Base-by-base conservation (phyloP, 2,888 invertebrate species). In the Cephus spinipes region DNA sequence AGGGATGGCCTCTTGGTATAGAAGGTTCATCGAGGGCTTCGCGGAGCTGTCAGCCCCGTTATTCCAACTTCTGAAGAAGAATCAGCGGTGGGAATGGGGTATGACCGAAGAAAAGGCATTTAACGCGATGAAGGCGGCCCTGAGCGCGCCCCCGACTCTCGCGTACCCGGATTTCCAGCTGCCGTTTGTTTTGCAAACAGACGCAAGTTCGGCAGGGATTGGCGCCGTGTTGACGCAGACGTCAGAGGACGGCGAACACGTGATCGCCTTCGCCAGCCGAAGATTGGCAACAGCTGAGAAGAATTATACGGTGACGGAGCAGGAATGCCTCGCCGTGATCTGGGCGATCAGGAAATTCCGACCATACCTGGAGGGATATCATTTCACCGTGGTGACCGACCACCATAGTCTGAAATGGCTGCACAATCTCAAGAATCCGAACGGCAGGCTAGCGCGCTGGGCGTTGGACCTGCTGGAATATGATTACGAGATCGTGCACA, bases 1-100 rank as follows among this genome's bases (percentile, higher is more conserved):
- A 3, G 86, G 85, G 1, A 12, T 86, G 11, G 78, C 74, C 12
- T 77, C 80, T 0, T 88, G 84, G 82, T 88, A 85, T 73, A 74
- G 82, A 4, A 75, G 81, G 0, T 83, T 82, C 55, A 77, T 83
- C 1, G 68, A 73, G 0, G 68, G 81, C 34, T 81, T 81, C 71
- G 40, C 81, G 0, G 34, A 71, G 1, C 15, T 76, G 4, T 34
- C 73, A 1, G 78, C 74, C n/a, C 79, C 81, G 0, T 77, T 85
- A 4, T 82, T 79, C 30, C 12, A 69, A 3, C 75, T 86, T 2
- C 36, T 84, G 1, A 80, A 73, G 71, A 82, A 77, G 23, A 69
- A 69, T 23, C 33, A 32, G 31, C 34, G 30, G 11, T 76, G 35
- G 76, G 11, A 15, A 9, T 76, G 69, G 34, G n/a, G 0, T 3